Conservation (phyloP, 1,140 invertebrate species). For the Temnothorax curvispinosus region DNA sequence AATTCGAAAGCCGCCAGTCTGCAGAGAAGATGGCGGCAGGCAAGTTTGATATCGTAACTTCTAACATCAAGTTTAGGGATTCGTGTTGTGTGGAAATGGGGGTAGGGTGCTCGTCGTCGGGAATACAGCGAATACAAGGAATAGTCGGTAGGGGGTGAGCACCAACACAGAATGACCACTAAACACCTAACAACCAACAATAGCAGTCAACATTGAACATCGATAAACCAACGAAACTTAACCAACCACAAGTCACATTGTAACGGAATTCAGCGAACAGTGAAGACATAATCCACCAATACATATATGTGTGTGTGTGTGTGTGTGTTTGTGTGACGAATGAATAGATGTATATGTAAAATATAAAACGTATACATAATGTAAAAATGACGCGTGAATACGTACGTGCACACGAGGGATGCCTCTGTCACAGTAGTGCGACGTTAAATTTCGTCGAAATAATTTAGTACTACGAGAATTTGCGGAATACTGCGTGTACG, state of each 20-base stretch:
- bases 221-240: conserved; percentile 84
- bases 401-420: conserved; percentile 75
- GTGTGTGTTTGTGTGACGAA: conserved; percentile 37
- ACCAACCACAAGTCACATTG: conserved; percentile 84
- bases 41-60: conserved; percentile 73
- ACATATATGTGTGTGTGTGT: conserved; percentile 52
- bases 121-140: conserved; percentile 76
- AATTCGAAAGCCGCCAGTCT: conserved; percentile 23
- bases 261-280: conserved; percentile 83
- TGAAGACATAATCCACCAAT: conserved; percentile 78
- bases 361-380: conserved; percentile 67
- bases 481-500: not conserved
- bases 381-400: conserved; percentile 68
- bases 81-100: conserved; percentile 45
- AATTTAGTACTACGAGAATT: conserved; percentile 28
- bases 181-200: conserved; percentile 86
- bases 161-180: conserved; percentile 84
- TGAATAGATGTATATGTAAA: conserved; percentile 44
- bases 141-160: conserved; percentile 78
- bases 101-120: conserved; percentile 53
- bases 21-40: conserved; percentile 55
- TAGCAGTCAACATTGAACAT: conserved; percentile 85
- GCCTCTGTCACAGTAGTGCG: conserved; percentile 54
- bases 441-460: conserved; percentile 20
- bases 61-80: conserved; percentile 76